Conservation (phyloP, 2,797 vertebrate genomes). For the Glossophaga mutica region DNA sequence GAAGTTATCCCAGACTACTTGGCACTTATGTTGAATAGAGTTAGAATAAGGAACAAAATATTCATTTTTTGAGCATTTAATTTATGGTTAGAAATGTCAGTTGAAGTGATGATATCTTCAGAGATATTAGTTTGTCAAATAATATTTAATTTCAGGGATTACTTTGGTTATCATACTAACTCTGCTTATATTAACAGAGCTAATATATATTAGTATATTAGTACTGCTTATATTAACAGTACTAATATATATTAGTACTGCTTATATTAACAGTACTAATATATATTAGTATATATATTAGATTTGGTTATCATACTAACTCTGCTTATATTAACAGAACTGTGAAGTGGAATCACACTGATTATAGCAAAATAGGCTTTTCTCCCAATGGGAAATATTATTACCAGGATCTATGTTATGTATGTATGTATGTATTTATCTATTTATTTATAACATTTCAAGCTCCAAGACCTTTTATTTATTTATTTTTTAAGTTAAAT, state of each 20-base stretch:
- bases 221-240: background rate
- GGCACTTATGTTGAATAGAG: background rate
- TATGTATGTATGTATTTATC: too few species aligned
- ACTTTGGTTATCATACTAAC: background rate
- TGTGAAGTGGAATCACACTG: background rate
- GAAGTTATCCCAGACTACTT: background rate
- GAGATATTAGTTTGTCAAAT: background rate
- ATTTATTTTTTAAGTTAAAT: background rate
- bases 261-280: background rate
- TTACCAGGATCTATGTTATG: background rate
- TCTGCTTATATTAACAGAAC: background rate
- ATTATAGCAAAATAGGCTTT: background rate
- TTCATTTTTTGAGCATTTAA: background rate
- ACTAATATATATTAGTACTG: too few species aligned
- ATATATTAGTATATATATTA: too few species aligned
- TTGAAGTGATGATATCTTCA: background rate
- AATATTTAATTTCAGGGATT: constrained; percentile 4
- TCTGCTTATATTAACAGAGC: background rate
- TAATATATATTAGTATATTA: too few species aligned
- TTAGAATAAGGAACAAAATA: background rate
- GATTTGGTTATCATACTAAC: background rate
- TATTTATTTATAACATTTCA: background rate
- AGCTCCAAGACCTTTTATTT: background rate
- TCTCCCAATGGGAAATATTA: background rate
- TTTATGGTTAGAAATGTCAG: background rate